Conservation (phyloP, 1,140 invertebrate genomes). For the Coboldia fuscipes region DNA sequence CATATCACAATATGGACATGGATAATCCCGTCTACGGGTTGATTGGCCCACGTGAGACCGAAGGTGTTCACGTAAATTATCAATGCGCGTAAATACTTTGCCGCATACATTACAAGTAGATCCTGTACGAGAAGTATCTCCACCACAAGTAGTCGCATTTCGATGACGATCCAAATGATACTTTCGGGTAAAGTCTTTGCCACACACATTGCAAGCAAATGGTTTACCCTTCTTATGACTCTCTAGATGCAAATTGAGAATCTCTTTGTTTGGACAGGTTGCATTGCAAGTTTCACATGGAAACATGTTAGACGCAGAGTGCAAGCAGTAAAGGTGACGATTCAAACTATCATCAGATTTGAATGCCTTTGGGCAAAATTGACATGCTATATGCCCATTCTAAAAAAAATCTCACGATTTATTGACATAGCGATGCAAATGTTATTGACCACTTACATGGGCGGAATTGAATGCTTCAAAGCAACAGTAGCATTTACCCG, state of each 20-base stretch:
- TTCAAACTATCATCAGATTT: constrained; percentile 19
- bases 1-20: constrained; percentile 42
- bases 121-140: constrained; percentile 14
- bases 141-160: constrained; percentile 48
- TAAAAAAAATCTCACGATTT: constrained; percentile 3
- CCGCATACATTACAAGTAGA: constrained; percentile 37
- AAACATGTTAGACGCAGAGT: constrained; percentile 13
- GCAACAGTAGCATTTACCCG: constrained; percentile 19
- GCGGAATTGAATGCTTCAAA: constrained; percentile 18
- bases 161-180: constrained; percentile 57
- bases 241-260: constrained; percentile 15
- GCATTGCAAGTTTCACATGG: constrained; percentile 19
- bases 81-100: constrained; percentile 48
- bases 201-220: constrained; percentile 24
- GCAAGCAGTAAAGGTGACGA: constrained; percentile 18
- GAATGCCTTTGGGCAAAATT: constrained; percentile 21
- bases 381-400: constrained; percentile 19
- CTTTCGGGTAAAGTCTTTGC: constrained; percentile 46
- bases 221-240: constrained; percentile 18
- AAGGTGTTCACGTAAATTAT: constrained; percentile 54
- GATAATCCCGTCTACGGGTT: constrained; percentile 36
- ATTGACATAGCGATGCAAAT: neutral
- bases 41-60: constrained; percentile 43
- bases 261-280: constrained; percentile 12
- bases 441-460: constrained; percentile 10